Conservation (phyloP, 2,888 invertebrate genomes). For the Sarcophaga rosellei region DNA sequence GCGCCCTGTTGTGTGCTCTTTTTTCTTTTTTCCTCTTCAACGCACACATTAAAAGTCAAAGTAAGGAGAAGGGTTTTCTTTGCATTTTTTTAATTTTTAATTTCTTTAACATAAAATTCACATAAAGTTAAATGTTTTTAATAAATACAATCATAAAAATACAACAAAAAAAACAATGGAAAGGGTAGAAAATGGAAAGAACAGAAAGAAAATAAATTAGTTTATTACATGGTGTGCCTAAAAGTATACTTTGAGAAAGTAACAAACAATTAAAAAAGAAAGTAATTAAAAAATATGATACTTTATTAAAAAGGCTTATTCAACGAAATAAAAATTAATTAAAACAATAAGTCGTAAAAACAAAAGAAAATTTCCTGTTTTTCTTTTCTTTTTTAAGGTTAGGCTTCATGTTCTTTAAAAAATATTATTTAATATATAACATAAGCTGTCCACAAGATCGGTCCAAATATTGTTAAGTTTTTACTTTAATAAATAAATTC, state of each 20-base stretch:
- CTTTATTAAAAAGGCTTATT: conserved; percentile 17
- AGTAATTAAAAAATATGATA: background rate
- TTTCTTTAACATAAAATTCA: conserved; percentile 55
- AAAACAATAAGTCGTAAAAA: background rate
- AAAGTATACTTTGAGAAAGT: conserved; percentile 23
- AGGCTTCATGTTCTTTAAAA: too few species aligned
- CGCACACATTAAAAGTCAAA: conserved; percentile 53
- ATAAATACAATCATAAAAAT: background rate
- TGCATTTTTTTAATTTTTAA: conserved; percentile 43
- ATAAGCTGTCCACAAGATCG: too few species aligned
- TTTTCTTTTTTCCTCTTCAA: too few species aligned
- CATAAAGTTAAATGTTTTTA: conserved; percentile 55
- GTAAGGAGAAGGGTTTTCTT: conserved; percentile 35
- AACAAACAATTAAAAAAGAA: conserved; percentile 40
- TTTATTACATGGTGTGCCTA: background rate
- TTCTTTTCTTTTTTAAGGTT: too few species aligned
- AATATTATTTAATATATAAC: too few species aligned
- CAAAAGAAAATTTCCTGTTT: too few species aligned
- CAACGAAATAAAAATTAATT: conserved; percentile 51
- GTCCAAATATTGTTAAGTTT: too few species aligned
- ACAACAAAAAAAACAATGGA: background rate
- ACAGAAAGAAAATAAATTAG: too few species aligned
- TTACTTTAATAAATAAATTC: too few species aligned
- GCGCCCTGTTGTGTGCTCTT: too few species aligned
- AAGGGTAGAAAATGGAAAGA: background rate